Evolutionary conservation across 2,797 vertebrate species (phyloP).

Genomic region (Aulostomus chinensis): DNA sequence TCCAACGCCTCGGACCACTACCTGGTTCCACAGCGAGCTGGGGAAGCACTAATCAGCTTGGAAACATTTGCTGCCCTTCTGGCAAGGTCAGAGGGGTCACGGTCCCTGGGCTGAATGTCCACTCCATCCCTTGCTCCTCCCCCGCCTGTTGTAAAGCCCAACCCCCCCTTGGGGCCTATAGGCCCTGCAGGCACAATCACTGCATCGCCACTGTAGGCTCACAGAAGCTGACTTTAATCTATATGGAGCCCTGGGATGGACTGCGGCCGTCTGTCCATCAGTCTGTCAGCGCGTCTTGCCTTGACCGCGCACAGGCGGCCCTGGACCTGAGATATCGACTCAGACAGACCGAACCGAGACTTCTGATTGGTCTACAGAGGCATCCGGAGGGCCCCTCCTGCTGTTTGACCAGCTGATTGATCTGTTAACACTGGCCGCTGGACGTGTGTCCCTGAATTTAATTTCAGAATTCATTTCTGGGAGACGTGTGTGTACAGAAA

Average conservation of each 20-base stretch:
- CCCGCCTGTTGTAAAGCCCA: constrained; percentile 53
- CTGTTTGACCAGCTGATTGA: constrained; percentile 81
- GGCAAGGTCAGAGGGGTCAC: constrained; percentile 84
- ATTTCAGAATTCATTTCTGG: constrained; percentile 79
- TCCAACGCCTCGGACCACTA: constrained; percentile 14
- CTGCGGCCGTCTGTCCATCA: constrained; percentile 70
- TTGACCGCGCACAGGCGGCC: constrained; percentile 52
- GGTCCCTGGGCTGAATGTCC: constrained; percentile 81
- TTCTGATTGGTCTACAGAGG: constrained; percentile 66
- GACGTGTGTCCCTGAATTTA: constrained; percentile 81
- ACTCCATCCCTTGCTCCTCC: constrained; percentile 62
- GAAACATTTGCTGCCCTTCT: constrained; percentile 86
- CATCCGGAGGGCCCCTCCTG: constrained; percentile 43
- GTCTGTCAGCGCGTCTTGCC: constrained; percentile 58
- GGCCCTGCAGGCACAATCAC: constrained; percentile 82
- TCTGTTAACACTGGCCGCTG: constrained; percentile 72
- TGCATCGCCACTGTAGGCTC: constrained; percentile 62
- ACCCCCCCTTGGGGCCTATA: constrained; percentile 68
- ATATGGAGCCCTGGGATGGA: constrained; percentile 65
- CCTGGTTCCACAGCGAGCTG: constrained; percentile 54
- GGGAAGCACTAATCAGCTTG: constrained; percentile 82
- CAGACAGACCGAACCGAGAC: constrained; percentile 30
- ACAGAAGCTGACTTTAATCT: constrained; percentile 76
- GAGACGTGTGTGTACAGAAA: constrained; percentile 68
- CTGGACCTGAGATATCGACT: constrained; percentile 59